phyloP scores from a whole-genome alignment of 2,888 invertebrate species.

The Thymelicus acteon region DNA sequence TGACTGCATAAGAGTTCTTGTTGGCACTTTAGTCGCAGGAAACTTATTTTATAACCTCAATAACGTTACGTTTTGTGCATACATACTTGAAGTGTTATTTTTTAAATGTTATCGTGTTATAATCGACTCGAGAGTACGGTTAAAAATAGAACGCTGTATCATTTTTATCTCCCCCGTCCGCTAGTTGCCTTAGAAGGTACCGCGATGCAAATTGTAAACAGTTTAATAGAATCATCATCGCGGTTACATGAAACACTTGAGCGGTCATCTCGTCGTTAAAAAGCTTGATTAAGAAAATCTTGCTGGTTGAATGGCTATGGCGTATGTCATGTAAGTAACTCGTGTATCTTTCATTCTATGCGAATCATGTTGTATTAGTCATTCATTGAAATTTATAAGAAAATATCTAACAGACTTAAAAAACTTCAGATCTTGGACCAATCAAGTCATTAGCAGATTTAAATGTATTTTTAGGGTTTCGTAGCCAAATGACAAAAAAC shows the following conservation, averaged over 20 bases:
- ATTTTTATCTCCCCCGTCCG: constrained; percentile 13
- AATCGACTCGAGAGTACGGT: background rate
- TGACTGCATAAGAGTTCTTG: background rate
- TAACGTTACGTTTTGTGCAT: too few relatives aligned
- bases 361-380: too few relatives aligned
- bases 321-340: constrained; percentile 12
- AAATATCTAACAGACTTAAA: too few relatives aligned
- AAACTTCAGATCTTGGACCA: too few relatives aligned
- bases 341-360: background rate
- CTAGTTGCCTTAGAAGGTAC: constrained; percentile 14
- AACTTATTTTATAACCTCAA: too few relatives aligned
- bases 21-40: background rate
- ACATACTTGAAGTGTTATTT: too few relatives aligned
- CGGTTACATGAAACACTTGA: constrained; percentile 12
- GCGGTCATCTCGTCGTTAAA: constrained; percentile 8
- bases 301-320: constrained; percentile 14
- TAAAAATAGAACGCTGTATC: constrained; percentile 28
- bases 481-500: too few relatives aligned
- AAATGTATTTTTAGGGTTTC: too few relatives aligned
- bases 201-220: constrained; percentile 31
- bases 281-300: constrained; percentile 24
- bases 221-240: constrained; percentile 32
- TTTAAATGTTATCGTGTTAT: constrained; percentile 2
- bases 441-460: too few relatives aligned
- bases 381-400: too few relatives aligned